Evolutionary conservation across 35 echinoderm and acorn worm species (phyloP), one percentile per base, ranked within the genome.

Genomic region (Heliocidaris tuberculata): DNA sequence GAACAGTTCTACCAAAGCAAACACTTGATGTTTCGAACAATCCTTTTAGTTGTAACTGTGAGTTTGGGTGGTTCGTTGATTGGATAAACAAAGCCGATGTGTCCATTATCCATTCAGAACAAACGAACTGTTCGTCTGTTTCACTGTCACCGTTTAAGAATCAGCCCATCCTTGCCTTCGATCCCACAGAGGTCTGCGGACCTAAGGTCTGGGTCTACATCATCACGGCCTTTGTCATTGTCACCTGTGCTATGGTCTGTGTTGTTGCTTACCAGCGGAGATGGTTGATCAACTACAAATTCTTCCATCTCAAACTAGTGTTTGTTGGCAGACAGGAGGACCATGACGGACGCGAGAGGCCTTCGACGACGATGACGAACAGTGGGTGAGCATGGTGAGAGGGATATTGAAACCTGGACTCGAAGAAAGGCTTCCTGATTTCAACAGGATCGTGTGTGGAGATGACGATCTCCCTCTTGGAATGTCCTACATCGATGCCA

Each of bases 31-130:
- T 93, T 13, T 93, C 91, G 10, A 49, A 93, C 50, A 93, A 93
- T 93, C 91, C 91, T 30, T 93, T 93, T 13, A 93, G 10, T 52
- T 93, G 91, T 93, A 93, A 49, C 9, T 93, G 91, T 93, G 91
- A 93, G 50, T 31, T 93, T 11, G 6, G 50, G 19, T 93, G 50
- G 47, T 93, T 93, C 47, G 50, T 49, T 4, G 11, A 49, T 31
- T 93, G 91, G 91, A 24, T 93, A 4, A 29, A 59, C 29, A 21
- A 93, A 49, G 48, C 0, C 48, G 16, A 59, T 9, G 91, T 93
- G 16, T 48, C 91, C 21, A 48, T 93, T 1, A n/a, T 93, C 47
- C 91, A 93, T 31, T 10, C 47, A 29, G 48, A 59, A 2, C 47
- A 50, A 49, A 93, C 91, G 9, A 93, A 30, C 29, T 93, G 91